Base-by-base conservation (phyloP, 2,113 vertebrate species). In the Apodemus speciosus region DNA sequence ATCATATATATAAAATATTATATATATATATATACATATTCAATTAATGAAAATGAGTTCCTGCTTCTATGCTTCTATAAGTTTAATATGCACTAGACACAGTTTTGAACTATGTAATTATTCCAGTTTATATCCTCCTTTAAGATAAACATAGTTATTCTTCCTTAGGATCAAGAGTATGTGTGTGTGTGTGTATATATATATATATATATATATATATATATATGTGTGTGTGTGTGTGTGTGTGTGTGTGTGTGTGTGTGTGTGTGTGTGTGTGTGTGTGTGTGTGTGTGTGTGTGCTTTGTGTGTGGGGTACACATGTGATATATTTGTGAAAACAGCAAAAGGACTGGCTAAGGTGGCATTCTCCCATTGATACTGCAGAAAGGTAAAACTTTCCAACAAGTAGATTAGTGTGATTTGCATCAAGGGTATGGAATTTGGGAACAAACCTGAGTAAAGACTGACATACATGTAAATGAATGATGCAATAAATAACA, bases 21-120 rank as follows among this genome's bases (percentile, higher is more conserved):
- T 25, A 62, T 25, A n/a, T 18, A 69, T 16, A 66, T 23, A 83
- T 64, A 49, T 20, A 49, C 62, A 46, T 40, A n/a, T 23, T 23
- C 51, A 25, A 91, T 90, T 35, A 87, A 89, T 60, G 66, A 75
- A 92, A 84, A 91, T n/a, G n/a, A 68, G 14, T 16, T 51, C 75
- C 62, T 3, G 10, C 9, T 86, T 75, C 13, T 25, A 4, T 3
- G 10, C 9, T 86, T 75, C 13, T 25, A 4, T 58, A 80, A 6
- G 5, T 18, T 93, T 62, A 79, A 8, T 43, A 46, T 79, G 2
- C 16, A 2, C 14, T 27, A 60, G 6, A 18, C 11, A 83, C 3
- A 75, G 43, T 80, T 79, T 9, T 46, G 3, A 75, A 51, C 0
- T 14, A 40, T 76, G 9, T 15, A 27, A 21, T n/a, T 49, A 49